Evolutionary conservation across 2,888 invertebrate species (phyloP), one percentile per base, ranked within the genome.

Genomic region (Hylaea fasciaria): DNA sequence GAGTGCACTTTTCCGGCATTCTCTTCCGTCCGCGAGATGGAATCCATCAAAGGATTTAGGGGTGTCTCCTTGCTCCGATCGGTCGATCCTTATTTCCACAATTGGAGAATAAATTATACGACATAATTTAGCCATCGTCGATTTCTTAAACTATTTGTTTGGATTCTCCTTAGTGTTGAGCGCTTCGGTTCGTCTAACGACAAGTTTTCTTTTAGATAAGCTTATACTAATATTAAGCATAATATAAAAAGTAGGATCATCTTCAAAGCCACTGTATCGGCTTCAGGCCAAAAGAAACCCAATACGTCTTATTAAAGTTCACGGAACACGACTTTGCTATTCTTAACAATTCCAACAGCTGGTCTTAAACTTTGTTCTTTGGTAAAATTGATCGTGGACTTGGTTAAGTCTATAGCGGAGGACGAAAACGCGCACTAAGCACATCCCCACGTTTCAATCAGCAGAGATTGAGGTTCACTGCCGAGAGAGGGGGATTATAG

Each of bases 31-130:
- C 65, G 78, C 81, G 73, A 78, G 77, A 79, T 76, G 72, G 82
- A 86, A 91, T 91, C 90, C 89, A 91, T 92, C 90, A 90, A 89
- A 88, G 89, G 91, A 91, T 92, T 89, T 90, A 82, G 85, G 80
- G 77, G 76, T 78, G 82, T 85, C 84, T 81, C 81, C 77, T 78
- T 76, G 78, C 77, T 72, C 76, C 74, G 81, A 86, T 86, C 85
- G 85, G 81, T 85, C 83, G 80, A 79, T 85, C 83, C 83, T 78
- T 82, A 85, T 86, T 86, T 83, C 75, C 82, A 73, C 61, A 81
- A 84, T 82, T 87, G 80, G 80, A 7, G 86, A 87, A 91, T 90
- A 90, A 89, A 89, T 91, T 89, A 89, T 87, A 77, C 82, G 73
- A 80, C 86, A 86, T n/a, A n/a, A n/a, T 85, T 88, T 89, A 86